Conservation (phyloP, 2,797 vertebrate genomes). For the Ciconia nigra region DNA sequence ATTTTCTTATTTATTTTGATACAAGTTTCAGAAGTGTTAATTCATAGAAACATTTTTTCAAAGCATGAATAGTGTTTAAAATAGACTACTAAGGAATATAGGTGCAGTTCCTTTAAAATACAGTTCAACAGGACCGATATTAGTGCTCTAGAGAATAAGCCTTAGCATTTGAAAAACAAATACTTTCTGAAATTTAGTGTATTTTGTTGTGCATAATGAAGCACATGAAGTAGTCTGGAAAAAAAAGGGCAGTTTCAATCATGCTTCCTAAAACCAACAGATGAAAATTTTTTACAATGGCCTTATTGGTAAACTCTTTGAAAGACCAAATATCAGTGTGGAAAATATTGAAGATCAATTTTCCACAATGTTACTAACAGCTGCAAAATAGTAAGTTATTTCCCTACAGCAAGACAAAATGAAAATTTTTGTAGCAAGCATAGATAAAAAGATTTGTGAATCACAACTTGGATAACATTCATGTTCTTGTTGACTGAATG, state of each 20-base stretch:
- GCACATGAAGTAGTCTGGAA: background rate
- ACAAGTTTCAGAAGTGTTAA: background rate
- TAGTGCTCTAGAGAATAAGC: background rate
- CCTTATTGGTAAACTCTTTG: background rate
- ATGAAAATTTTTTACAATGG: background rate
- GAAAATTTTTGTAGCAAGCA: background rate
- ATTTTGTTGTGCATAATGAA: background rate
- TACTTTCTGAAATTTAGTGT: background rate
- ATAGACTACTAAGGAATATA: background rate
- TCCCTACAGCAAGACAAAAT: background rate
- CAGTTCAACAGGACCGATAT: background rate
- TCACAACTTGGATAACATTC: background rate
- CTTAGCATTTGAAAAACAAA: background rate
- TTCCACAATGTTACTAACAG: background rate
- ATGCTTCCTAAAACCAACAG: background rate
- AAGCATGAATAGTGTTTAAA: background rate
- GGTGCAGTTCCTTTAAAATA: background rate
- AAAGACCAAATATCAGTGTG: background rate
- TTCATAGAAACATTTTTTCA: background rate
- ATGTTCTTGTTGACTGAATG: background rate
- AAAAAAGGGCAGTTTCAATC: background rate
- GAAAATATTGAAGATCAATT: background rate
- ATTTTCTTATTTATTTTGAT: background rate
- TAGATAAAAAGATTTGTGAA: background rate
- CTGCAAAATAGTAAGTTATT: background rate